Percentiles rank a stretch among this genome's conserved stretches.
phyloP scores from a whole-genome alignment of 2,888 invertebrate species.

The Ectemnius continuus region DNA sequence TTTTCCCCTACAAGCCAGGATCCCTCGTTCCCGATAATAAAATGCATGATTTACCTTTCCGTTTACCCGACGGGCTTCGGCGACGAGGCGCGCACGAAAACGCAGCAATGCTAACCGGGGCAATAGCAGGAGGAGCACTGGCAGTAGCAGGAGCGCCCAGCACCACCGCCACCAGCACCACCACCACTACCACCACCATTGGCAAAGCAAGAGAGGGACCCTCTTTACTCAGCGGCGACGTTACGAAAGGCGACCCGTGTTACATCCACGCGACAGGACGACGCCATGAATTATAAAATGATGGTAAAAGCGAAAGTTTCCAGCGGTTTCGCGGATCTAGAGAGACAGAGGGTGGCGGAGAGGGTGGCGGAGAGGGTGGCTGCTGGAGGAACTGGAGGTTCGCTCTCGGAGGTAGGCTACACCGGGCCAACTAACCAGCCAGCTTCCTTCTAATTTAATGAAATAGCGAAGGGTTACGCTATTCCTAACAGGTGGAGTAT shows the following conservation, averaged over 20 bases:
- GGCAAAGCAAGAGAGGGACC: conserved; percentile 50
- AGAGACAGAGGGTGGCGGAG: conserved; percentile 15
- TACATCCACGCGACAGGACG: conserved; percentile 67
- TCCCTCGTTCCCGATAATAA: conserved; percentile 64
- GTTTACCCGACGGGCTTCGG: conserved; percentile 45
- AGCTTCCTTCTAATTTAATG: conserved; percentile 74
- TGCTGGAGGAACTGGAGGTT: neutral
- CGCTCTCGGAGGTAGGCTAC: conserved; percentile 17
- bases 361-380: conserved; percentile 6
- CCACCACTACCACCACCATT: neutral
- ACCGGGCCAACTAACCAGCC: conserved; percentile 60
- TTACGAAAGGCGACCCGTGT: conserved; percentile 64
- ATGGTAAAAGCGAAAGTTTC: conserved; percentile 78
- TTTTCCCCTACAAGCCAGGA: conserved; percentile 9
- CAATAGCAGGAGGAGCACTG: neutral
- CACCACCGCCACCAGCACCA: conserved; percentile 6
- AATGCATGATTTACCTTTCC: conserved; percentile 75
- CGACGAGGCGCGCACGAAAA: conserved; percentile 26
- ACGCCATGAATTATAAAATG: conserved; percentile 78
- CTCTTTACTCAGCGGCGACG: conserved; percentile 68
- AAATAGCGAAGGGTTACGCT: conserved; percentile 75
- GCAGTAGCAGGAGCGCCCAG: conserved; percentile 32
- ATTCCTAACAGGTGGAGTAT: conserved; percentile 65
- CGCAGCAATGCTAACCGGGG: conserved; percentile 30
- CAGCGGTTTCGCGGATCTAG: conserved; percentile 62